phyloP scores from a whole-genome alignment of 2,797 vertebrate species.

The Karalla daura region DNA sequence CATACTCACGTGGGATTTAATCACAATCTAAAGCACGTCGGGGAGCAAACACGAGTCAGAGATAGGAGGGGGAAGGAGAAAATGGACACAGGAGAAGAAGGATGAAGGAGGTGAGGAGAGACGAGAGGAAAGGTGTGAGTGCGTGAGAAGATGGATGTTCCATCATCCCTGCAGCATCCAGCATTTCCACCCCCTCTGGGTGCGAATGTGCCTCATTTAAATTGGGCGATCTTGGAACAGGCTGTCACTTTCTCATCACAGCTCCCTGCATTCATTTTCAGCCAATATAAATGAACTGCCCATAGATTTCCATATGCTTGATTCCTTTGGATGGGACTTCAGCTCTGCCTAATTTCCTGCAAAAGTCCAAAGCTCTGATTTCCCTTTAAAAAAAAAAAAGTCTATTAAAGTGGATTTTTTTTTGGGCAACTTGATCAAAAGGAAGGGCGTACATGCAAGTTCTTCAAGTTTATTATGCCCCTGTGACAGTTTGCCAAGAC shows the following conservation, averaged over 20 bases:
- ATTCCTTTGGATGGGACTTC: conserved; percentile 66
- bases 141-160: conserved; percentile 33
- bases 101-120: not conserved
- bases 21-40: conserved; percentile 10
- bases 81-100: not conserved
- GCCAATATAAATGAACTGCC: conserved; percentile 74
- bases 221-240: conserved; percentile 61
- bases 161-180: conserved; percentile 37
- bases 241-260: conserved; percentile 63
- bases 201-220: conserved; percentile 70
- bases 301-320: conserved; percentile 75
- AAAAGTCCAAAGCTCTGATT: conserved; percentile 66
- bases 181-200: conserved; percentile 49
- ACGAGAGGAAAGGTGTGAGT: conserved; percentile 30
- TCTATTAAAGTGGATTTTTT: conserved; percentile 70
- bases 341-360: conserved; percentile 68
- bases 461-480: conserved; percentile 66
- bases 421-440: conserved; percentile 72
- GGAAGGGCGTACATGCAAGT: conserved; percentile 54
- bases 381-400: conserved; percentile 69
- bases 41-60: conserved; percentile 26
- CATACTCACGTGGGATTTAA: conserved; percentile 25
- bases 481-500: conserved; percentile 65
- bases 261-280: conserved; percentile 67
- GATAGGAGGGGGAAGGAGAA: not conserved